phyloP scores from a whole-genome alignment of 92 coral and sea anemone species.

The Porites evermanni region DNA sequence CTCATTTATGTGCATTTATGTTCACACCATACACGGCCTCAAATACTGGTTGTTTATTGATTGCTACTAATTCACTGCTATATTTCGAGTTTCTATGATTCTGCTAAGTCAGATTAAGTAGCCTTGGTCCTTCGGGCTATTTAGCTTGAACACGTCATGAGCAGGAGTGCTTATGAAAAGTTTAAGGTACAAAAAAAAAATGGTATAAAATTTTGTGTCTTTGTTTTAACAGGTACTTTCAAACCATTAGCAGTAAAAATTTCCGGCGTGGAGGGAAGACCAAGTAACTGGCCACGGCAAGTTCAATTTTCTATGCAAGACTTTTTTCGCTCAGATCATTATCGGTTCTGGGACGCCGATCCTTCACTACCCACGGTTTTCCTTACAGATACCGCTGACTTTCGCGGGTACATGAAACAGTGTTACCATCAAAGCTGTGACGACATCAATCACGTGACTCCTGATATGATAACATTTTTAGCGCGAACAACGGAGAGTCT shows the following conservation, averaged over 20 bases:
- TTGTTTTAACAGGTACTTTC: background rate
- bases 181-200: too few relatives aligned
- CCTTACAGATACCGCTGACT: constrained; percentile 77
- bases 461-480: constrained; percentile 44
- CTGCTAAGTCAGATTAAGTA: too few relatives aligned
- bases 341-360: constrained; percentile 67
- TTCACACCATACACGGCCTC: too few relatives aligned
- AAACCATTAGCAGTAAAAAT: background rate
- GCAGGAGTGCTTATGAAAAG: too few relatives aligned
- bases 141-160: too few relatives aligned
- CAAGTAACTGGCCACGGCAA: background rate
- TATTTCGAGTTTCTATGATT: too few relatives aligned
- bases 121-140: too few relatives aligned
- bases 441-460: constrained; percentile 47
- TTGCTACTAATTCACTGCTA: too few relatives aligned
- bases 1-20: too few relatives aligned
- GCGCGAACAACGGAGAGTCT: constrained; percentile 53
- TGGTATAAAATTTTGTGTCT: background rate
- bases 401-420: constrained; percentile 69
- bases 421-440: constrained; percentile 78
- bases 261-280: background rate
- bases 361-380: constrained; percentile 61
- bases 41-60: too few relatives aligned
- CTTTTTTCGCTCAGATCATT: constrained; percentile 49
- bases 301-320: background rate